Percentiles rank a stretch among this genome's conserved stretches.
These are phyloP conservation scores for Thunnus albacares DNA, from an alignment of 2,797 vertebrate species.

Conservation along the genomic window DNA sequence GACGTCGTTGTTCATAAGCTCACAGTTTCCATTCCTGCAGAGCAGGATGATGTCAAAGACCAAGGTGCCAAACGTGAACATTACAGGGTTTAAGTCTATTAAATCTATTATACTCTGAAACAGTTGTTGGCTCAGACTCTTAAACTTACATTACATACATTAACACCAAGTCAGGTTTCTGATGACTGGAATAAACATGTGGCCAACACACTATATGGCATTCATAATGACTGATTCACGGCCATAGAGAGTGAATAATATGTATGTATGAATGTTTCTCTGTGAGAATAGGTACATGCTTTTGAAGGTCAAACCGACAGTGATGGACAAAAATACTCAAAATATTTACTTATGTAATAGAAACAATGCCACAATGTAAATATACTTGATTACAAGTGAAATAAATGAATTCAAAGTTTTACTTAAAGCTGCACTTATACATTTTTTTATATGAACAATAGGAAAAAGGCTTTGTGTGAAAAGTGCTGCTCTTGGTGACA, in stretches of 20 bases:
- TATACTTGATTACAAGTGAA: too few relatives aligned
- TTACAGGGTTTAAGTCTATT: constrained; percentile 38
- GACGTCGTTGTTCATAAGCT: constrained; percentile 47
- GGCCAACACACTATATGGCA: background rate
- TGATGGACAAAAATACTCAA: too few relatives aligned
- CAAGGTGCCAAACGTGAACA: constrained; percentile 51
- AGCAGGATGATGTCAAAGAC: constrained; percentile 63
- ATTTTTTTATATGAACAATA: too few relatives aligned
- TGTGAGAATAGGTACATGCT: background rate
- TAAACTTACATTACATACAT: constrained; percentile 31
- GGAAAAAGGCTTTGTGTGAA: too few relatives aligned
- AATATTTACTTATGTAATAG: too few relatives aligned
- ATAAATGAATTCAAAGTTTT: too few relatives aligned
- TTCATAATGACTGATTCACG: constrained; percentile 18
- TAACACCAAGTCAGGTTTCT: background rate
- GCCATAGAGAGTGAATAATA: background rate
- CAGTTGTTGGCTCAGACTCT: constrained; percentile 16
- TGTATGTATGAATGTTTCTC: background rate
- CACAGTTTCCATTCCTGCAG: constrained; percentile 69
- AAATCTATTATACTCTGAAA: constrained; percentile 32
- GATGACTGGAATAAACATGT: background rate
- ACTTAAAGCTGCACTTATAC: too few relatives aligned
- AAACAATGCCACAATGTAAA: too few relatives aligned
- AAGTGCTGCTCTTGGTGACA: too few relatives aligned
- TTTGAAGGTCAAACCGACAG: background rate